These are phyloP conservation scores for Caenorhabditis becei DNA, from an alignment of 2,888 invertebrate species.

Conservation along the genomic window DNA sequence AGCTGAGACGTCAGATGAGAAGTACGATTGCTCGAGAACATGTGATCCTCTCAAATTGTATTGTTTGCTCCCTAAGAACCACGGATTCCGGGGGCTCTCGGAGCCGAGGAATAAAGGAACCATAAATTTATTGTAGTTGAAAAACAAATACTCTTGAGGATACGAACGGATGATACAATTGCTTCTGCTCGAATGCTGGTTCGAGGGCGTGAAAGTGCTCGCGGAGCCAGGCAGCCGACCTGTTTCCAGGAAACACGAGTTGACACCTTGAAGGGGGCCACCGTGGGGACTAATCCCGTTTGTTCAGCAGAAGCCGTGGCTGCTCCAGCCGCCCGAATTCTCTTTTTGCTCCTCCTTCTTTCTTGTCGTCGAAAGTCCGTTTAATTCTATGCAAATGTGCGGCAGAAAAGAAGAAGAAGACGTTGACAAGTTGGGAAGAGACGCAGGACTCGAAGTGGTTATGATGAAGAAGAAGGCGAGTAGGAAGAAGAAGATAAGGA, in stretches of 20 bases:
- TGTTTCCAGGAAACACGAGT: not conserved
- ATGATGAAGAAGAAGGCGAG: slow-evolving; percentile 39
- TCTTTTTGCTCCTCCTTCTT: slow-evolving; percentile 28
- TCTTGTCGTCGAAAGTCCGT: slow-evolving; percentile 52
- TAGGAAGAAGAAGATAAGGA: slow-evolving; percentile 17
- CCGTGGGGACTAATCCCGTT: slow-evolving; percentile 40
- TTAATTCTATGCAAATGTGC: slow-evolving; percentile 61
- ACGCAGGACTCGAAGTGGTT: slow-evolving; percentile 46
- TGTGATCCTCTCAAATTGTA: not conserved
- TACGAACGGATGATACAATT: not conserved
- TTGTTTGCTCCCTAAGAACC: too few relatives aligned
- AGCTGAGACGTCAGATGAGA: too few relatives aligned
- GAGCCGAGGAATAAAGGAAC: not conserved
- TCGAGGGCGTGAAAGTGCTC: too few relatives aligned
- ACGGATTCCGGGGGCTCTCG: too few relatives aligned
- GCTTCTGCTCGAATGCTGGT: not conserved
- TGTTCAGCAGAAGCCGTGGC: slow-evolving; percentile 16
- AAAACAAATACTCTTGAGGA: not conserved
- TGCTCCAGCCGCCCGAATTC: slow-evolving; percentile 27
- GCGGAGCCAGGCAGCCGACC: not conserved
- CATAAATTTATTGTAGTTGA: not conserved
- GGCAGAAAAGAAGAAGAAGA: slow-evolving; percentile 29
- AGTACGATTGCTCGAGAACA: too few relatives aligned
- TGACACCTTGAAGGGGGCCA: slow-evolving; percentile 16
- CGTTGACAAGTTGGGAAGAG: slow-evolving; percentile 38